Evolutionary conservation across 2,797 vertebrate species (phyloP).

Genomic region (Lagodon rhomboides): DNA sequence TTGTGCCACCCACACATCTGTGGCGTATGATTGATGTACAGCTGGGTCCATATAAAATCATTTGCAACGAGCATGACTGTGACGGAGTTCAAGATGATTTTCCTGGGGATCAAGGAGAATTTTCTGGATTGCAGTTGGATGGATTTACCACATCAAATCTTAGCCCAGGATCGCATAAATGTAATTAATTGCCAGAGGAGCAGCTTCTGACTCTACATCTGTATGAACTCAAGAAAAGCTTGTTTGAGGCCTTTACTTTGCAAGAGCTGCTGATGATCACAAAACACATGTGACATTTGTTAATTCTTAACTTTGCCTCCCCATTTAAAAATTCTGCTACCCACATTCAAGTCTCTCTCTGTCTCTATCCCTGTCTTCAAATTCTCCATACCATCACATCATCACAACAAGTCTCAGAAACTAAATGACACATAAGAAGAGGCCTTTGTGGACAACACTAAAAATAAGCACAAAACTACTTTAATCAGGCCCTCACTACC

Average conservation of each 20-base stretch:
- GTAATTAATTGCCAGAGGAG: conserved; percentile 21
- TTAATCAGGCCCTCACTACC: conserved; percentile 71
- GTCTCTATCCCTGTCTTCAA: conserved; percentile 6
- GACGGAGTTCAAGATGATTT: conserved; percentile 29
- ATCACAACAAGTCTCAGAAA: conserved; percentile 25
- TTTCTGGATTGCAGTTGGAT: conserved; percentile 24
- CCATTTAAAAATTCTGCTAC: conserved; percentile 26
- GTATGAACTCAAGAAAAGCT: conserved; percentile 23
- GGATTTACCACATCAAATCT: conserved; percentile 36
- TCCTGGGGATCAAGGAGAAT: background rate
- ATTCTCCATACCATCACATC: conserved; percentile 32
- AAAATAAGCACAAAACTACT: conserved; percentile 63
- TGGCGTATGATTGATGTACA: conserved; percentile 5
- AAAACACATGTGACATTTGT: conserved; percentile 45
- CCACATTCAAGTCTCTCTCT: conserved; percentile 8
- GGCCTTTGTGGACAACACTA: conserved; percentile 51
- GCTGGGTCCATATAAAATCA: conserved; percentile 22
- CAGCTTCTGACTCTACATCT: conserved; percentile 37
- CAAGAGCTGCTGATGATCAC: conserved; percentile 25
- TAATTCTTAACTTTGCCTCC: conserved; percentile 38
- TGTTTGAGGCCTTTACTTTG: conserved; percentile 12
- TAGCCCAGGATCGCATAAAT: conserved; percentile 1
- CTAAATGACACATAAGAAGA: conserved; percentile 43
- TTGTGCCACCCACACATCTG: conserved; percentile 9
- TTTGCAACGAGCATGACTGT: conserved; percentile 14